Conservation (phyloP, 2,888 invertebrate species). For the Heliothis peltigera region DNA sequence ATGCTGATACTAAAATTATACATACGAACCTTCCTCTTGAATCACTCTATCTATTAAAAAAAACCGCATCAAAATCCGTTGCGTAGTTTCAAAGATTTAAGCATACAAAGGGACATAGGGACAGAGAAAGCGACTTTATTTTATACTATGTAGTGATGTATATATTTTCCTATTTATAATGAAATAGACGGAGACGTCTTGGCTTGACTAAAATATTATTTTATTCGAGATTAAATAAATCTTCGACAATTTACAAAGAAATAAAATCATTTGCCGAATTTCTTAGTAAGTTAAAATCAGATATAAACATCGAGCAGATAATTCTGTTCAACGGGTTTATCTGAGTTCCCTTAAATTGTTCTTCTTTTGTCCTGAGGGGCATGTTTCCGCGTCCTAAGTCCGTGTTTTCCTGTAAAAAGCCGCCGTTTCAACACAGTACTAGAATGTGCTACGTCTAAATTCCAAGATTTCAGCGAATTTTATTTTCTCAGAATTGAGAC, state of each 20-base stretch:
- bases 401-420: slow-evolving; percentile 50
- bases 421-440: slow-evolving; percentile 36
- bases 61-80: no score
- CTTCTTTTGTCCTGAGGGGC: slow-evolving; percentile 47
- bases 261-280: not conserved
- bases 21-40: no score
- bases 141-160: no score
- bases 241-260: slow-evolving; percentile 1
- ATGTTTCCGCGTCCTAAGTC: slow-evolving; percentile 49
- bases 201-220: no score
- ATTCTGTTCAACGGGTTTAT: slow-evolving; percentile 37
- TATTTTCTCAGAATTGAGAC: slow-evolving; percentile 32
- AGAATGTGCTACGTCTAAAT: slow-evolving; percentile 42
- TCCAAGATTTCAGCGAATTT: slow-evolving; percentile 33
- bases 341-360: slow-evolving; percentile 36
- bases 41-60: no score
- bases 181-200: not conserved
- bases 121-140: no score
- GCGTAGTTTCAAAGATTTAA: no score
- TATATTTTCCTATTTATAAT: no score
- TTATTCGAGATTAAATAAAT: not conserved
- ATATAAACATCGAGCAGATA: slow-evolving; percentile 34
- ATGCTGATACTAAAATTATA: no score
- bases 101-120: no score
- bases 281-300: slow-evolving; percentile 25